Percentiles rank a stretch among this genome's conserved stretches.
These are phyloP conservation scores for Seira musarum DNA, from an alignment of 2,888 invertebrate species.

Conservation along the genomic window DNA sequence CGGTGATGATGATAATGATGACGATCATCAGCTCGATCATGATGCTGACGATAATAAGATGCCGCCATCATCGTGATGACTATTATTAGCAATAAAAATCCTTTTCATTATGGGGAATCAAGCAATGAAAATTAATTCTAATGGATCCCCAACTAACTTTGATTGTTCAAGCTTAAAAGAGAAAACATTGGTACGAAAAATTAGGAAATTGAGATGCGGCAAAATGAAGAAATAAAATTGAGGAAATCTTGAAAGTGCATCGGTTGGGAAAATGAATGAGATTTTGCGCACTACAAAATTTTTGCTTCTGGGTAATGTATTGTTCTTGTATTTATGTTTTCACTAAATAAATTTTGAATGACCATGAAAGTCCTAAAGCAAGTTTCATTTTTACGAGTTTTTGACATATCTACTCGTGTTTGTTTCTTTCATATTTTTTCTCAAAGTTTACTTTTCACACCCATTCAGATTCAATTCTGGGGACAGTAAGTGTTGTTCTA, in stretches of 20 bases:
- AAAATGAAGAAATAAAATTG: background rate
- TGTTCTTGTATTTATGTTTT: background rate
- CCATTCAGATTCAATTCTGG: background rate
- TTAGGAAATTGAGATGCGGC: background rate
- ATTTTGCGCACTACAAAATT: too few species aligned
- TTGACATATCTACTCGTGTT: background rate
- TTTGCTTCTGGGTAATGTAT: too few species aligned
- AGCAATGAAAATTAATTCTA: constrained; percentile 10
- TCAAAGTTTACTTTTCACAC: background rate
- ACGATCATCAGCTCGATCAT: background rate
- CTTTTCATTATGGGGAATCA: constrained; percentile 27
- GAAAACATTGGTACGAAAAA: background rate
- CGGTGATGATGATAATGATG: constrained; percentile 28
- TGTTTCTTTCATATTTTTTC: background rate
- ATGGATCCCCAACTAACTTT: background rate
- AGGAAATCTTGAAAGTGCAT: too few species aligned
- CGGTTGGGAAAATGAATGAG: too few species aligned
- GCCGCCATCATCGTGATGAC: constrained; percentile 2
- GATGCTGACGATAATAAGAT: background rate
- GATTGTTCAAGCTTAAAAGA: background rate
- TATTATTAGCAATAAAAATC: constrained; percentile 36
- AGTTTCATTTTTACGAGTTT: constrained; percentile 15
- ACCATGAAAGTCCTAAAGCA: background rate
- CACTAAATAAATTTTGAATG: constrained; percentile 10
- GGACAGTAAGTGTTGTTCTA: background rate